Conservation (phyloP, 2,888 invertebrate genomes). For the Hydriomena furcata region DNA sequence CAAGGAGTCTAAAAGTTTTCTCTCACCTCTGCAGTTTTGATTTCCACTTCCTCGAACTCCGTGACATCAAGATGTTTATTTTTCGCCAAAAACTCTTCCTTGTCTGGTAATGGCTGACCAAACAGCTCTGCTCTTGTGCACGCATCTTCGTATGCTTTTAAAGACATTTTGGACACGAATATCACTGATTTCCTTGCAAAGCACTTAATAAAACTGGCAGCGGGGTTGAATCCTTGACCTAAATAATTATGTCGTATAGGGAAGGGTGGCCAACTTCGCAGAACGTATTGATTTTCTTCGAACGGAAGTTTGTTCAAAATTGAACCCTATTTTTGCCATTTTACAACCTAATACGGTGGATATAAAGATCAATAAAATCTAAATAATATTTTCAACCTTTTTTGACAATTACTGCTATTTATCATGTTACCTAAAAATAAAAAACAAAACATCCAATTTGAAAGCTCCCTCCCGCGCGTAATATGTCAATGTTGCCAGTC, state of each 20-base stretch:
- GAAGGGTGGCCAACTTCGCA: slow-evolving; percentile 30
- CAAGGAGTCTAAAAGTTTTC: slow-evolving; percentile 1
- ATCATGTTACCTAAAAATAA: neutral
- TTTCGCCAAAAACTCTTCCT: slow-evolving; percentile 85
- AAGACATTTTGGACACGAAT: slow-evolving; percentile 70
- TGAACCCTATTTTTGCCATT: neutral
- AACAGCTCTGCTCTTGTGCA: slow-evolving; percentile 91
- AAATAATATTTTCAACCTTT: too few relatives aligned
- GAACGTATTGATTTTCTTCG: slow-evolving; percentile 43
- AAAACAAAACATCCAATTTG: neutral
- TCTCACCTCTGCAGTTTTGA: slow-evolving; percentile 67
- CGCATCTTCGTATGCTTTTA: slow-evolving; percentile 89
- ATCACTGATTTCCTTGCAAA: slow-evolving; percentile 2
- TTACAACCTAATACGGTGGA: too few relatives aligned
- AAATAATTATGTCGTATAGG: slow-evolving; percentile 26
- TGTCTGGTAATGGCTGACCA: slow-evolving; percentile 87
- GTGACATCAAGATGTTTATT: slow-evolving; percentile 80
- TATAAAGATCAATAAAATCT: too few relatives aligned
- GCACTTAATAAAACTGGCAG: slow-evolving; percentile 23
- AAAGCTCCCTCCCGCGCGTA: slow-evolving; percentile 10
- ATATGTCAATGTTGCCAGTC: neutral
- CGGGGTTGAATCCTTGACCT: slow-evolving; percentile 44
- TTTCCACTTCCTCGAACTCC: slow-evolving; percentile 80
- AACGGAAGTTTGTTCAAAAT: slow-evolving; percentile 2
- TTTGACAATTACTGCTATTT: too few relatives aligned